phyloP scores from a whole-genome alignment of 2,797 vertebrate genomes.

The Sebastes matsubarae region DNA sequence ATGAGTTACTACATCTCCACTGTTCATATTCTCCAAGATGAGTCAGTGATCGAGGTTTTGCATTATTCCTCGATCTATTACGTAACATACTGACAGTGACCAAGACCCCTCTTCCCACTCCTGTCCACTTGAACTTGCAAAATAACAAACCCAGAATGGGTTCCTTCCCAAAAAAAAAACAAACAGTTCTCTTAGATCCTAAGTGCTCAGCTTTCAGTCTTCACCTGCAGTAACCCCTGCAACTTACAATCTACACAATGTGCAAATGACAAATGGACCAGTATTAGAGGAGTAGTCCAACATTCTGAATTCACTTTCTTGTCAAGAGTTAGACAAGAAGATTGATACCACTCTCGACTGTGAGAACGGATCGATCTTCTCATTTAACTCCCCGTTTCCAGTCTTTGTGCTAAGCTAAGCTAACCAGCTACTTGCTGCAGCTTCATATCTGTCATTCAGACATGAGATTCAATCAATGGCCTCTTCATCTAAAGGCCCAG shows the following conservation, averaged over 20 bases:
- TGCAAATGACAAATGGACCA: background rate
- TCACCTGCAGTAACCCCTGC: background rate
- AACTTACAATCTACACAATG: background rate
- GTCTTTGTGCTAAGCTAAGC: background rate
- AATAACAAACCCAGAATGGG: background rate
- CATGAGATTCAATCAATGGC: background rate
- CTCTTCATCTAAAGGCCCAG: background rate
- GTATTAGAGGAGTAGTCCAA: background rate
- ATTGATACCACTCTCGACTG: background rate
- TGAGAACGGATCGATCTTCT: too few species aligned
- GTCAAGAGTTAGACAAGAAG: background rate
- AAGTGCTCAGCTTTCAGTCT: background rate
- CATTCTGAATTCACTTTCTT: background rate
- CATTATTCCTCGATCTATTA: background rate
- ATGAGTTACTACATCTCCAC: background rate
- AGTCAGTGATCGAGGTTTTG: background rate
- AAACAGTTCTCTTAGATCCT: background rate
- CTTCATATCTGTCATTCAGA: background rate
- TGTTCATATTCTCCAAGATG: background rate
- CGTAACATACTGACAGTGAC: background rate
- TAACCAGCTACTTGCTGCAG: background rate
- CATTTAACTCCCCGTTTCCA: background rate
- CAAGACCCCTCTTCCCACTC: background rate
- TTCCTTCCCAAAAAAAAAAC: background rate
- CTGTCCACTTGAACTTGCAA: background rate